Base-by-base conservation (phyloP, 2,888 invertebrate genomes). In the Erebia epiphron region DNA sequence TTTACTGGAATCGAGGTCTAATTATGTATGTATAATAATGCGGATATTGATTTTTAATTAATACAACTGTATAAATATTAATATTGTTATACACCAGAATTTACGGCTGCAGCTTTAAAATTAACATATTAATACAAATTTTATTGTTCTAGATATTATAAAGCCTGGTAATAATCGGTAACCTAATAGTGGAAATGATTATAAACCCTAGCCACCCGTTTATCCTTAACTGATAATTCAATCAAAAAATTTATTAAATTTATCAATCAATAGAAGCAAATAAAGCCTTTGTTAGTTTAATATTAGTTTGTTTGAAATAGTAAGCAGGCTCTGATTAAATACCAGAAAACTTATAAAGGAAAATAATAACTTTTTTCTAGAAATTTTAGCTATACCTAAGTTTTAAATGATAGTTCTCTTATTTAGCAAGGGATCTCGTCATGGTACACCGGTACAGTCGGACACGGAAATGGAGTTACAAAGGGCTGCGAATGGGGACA, bases 381-480 rank as follows among this genome's bases (percentile, higher is more conserved):
- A n/a, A n/a, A n/a, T 35, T 35, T 35, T 35, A n/a, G 52, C 52
- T 9, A 10, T 56, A 18, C 10, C 7, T 35, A 35, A n/a, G 8
- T 35, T 35, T 35, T 58, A 9, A 14, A 11, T 8, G 2, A 58
- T n/a, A 35, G 14, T 26, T 8, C 14, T 58, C 13, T 74, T 54
- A 54, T 67, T 14, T 73, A 80, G 80, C 79, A 88, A 90, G 78
- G 86, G 94, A 73, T 96, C 96, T 50, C 95, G 98, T 72, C 95
- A 97, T 54, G 95, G 96, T 75, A 97, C 98, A 14, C 98, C 98
- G 9, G 95, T 97, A 73, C 98, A 98, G 86, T 98, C 98, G 57
- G 99, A 99, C 88, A 98, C 98, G 0, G 99, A 99, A 86, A 96
- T 98, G 82, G 99, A 99, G 88, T 92, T 96, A 81, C 95, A 95